A percentile compares a stretch with the other conserved stretches of the same genome.
Evolutionary conservation across 92 coral and sea anemone species (phyloP).

Genomic region (Porites evermanni): DNA sequence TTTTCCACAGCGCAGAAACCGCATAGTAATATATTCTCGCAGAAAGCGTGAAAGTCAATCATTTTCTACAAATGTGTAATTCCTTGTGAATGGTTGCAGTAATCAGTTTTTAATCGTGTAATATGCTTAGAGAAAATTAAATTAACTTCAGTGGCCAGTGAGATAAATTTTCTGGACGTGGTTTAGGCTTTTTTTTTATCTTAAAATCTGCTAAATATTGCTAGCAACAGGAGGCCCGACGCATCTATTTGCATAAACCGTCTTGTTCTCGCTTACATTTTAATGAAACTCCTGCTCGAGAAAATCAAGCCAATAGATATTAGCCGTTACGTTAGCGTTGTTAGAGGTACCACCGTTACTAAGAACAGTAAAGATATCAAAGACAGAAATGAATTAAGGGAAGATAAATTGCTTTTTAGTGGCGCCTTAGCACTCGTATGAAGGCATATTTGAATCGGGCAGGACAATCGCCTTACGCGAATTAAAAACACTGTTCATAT

Average conservation of each 20-base stretch:
- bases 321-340: slow-evolving; percentile 91
- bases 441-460: slow-evolving; percentile 52
- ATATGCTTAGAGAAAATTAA: slow-evolving; percentile 71
- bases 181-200: slow-evolving; percentile 35
- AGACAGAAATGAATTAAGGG: slow-evolving; percentile 16
- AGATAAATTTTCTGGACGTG: slow-evolving; percentile 45
- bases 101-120: slow-evolving; percentile 77
- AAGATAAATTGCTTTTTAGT: slow-evolving; percentile 37
- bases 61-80: slow-evolving; percentile 44
- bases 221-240: slow-evolving; percentile 38
- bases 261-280: slow-evolving; percentile 82
- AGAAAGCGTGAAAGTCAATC: slow-evolving; percentile 52
- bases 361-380: slow-evolving; percentile 43
- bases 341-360: slow-evolving; percentile 91
- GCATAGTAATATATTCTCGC: slow-evolving; percentile 48
- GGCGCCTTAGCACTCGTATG: slow-evolving; percentile 26
- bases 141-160: slow-evolving; percentile 69
- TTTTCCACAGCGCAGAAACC: slow-evolving; percentile 36
- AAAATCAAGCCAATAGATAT: slow-evolving; percentile 44
- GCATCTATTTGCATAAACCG: slow-evolving; percentile 61
- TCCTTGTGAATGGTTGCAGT: slow-evolving; percentile 23
- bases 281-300: slow-evolving; percentile 70
- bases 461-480: slow-evolving; percentile 64
- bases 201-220: slow-evolving; percentile 28
- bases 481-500: slow-evolving; percentile 70